Evolutionary conservation across 2,113 vertebrate species (phyloP), one percentile per base, ranked within the genome.

Genomic region (Pagrus major): DNA sequence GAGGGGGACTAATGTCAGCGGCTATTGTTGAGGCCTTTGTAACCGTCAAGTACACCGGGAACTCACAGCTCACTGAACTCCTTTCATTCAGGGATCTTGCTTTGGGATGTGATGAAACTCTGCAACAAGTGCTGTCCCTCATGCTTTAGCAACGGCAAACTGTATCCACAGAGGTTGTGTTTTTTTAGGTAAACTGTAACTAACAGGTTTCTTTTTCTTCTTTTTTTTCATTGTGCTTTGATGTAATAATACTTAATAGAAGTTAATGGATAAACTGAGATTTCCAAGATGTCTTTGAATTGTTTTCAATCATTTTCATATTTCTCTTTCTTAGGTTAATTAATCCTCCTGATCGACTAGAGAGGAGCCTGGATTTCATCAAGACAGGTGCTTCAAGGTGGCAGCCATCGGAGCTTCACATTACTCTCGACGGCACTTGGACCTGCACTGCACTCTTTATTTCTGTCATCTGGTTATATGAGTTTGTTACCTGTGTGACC

Each of bases 21-120:
- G 63, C 88, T 91, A 92, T 93, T 94, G 93, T 93, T 78, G 54
- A 79, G 85, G 71, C 74, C 87, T 92, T 93, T 94, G 93, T 94
- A 77, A 64, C 51, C 61, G 42, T 78, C 80, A 86, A 91, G 86
- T 90, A 90, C 86, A 85, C 77, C 29, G 79, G 80, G 67, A 86
- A 88, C 88, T 88, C 81, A 80, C 81, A 89, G 75, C 86, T 90
- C 77, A 80, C 59, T 69, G 68, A 79, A 71, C 46, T 87, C 77
- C 84, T 88, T 92, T 92, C 63, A 85, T 91, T 82, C 51, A 78
- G 49, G 64, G 39, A 33, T 74, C 70, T 72, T 61, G 75, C 72
- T 72, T 42, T 85, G 59, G 59, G 67, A 71, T 79, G 76, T 69
- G 80, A 75, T 65, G 76, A 83, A 84, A 86, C 47, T 84, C 75